A percentile compares a stretch with the other conserved stretches of the same genome.
Evolutionary conservation across 2,797 vertebrate genomes (phyloP).

Genomic region (Alca torda): DNA sequence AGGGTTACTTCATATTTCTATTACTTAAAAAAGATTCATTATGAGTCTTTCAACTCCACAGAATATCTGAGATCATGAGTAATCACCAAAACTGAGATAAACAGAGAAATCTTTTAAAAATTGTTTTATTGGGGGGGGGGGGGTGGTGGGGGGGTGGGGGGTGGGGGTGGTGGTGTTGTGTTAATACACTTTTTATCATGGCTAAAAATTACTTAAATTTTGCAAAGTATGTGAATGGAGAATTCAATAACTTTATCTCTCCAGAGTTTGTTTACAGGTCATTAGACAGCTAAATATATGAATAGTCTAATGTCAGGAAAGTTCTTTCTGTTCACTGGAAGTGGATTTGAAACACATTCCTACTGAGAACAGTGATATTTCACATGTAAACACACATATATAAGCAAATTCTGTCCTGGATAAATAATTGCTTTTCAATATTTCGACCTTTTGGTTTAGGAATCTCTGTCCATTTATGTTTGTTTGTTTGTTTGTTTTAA

Average conservation of each 20-base stretch:
- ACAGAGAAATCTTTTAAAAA: not conserved
- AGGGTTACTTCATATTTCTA: not conserved
- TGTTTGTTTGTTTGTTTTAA: not conserved
- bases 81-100: not conserved
- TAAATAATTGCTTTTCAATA: not conserved
- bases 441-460: not conserved
- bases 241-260: not conserved
- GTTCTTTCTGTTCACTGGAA: not conserved
- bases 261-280: not conserved
- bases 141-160: rapidly evolving
- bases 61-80: not conserved
- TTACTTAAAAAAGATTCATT: not conserved
- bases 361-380: not conserved
- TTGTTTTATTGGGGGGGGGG: not conserved
- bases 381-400: not conserved
- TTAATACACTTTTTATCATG: not conserved
- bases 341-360: not conserved
- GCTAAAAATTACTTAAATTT: not conserved
- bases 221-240: not conserved
- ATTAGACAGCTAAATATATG: not conserved
- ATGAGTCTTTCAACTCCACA: not conserved
- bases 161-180: not conserved
- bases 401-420: not conserved
- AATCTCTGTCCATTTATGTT: not conserved
- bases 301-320: not conserved